Evolutionary conservation across 2,888 invertebrate genomes (phyloP), one percentile per base, ranked within the genome.

Genomic region (Scaptomyza reducta): DNA sequence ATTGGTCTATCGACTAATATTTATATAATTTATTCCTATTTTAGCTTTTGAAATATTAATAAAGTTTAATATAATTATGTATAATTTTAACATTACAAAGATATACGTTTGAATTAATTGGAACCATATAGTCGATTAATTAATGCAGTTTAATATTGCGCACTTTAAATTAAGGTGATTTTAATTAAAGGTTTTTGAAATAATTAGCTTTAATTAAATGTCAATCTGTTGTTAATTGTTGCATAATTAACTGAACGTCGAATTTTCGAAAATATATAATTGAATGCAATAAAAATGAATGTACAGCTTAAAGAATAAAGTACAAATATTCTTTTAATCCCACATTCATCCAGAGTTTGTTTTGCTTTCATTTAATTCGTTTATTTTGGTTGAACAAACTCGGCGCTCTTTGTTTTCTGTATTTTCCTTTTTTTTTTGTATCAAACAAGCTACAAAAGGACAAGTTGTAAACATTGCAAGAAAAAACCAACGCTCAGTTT

Each of bases 331-430:
- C 27, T 38, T 6, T 22, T 5, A 33, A 33, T 22, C 6, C 10
- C 3, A 10, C 1, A 22, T 3, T 33, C 22, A 3, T 5, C 6
- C 3, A n/a, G n/a, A 4, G 16, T 22, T 49, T n/a, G 3, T 14
- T 10, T 11, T 50, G 1, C 7, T 38, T 7, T 3, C 10, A 40
- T 46, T 59, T 29, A 18, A 7, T 35, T 40, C 0, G 10, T 6
- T n/a, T 40, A 22, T 45, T 53, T 38, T 42, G 61, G 70, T 62
- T 70, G 41, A 74, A 40, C 31, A 46, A 55, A 66, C 67, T 40
- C 51, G 11, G 16, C 29, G 38, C 40, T 35, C 14, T 57, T 22
- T 22, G 29, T 10, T 16, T 16, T 40, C 22, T 22, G 3, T 22
- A 0, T 22, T 22, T 22, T 22, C 22, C 22, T 22, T 22, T 3